Evolutionary conservation across 2,113 vertebrate species (phyloP).

Genomic region (Etheostoma cragini): DNA sequence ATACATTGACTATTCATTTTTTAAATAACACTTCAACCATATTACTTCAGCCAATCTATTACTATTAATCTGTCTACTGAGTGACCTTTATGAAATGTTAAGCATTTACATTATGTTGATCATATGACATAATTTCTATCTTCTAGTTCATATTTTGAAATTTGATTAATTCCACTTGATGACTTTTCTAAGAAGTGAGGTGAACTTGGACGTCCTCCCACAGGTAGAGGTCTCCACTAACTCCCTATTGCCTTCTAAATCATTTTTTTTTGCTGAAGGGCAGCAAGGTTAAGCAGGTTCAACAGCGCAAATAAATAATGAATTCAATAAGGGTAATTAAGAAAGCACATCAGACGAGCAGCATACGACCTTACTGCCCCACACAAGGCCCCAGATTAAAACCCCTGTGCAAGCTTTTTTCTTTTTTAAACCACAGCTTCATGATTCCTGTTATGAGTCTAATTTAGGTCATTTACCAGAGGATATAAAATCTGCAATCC

Average conservation of each 20-base stretch:
- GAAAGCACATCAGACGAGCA: slow-evolving; percentile 72
- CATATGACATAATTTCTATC: slow-evolving; percentile 17
- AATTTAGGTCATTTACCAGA: background rate
- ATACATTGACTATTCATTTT: background rate
- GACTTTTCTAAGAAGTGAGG: slow-evolving; percentile 59
- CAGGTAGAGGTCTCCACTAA: slow-evolving; percentile 52
- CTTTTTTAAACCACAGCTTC: slow-evolving; percentile 36
- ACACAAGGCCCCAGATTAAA: slow-evolving; percentile 40
- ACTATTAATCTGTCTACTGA: slow-evolving; percentile 6
- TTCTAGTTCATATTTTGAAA: slow-evolving; percentile 2
- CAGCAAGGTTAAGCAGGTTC: slow-evolving; percentile 79
- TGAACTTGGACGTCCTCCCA: slow-evolving; percentile 63
- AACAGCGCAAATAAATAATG: slow-evolving; percentile 80
- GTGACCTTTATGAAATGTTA: background rate
- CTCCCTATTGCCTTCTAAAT: slow-evolving; percentile 64
- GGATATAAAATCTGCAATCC: slow-evolving; percentile 1
- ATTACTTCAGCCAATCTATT: background rate
- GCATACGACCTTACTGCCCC: slow-evolving; percentile 40
- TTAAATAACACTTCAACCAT: background rate
- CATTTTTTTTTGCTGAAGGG: slow-evolving; percentile 61
- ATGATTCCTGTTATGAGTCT: slow-evolving; percentile 16
- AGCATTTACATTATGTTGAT: slow-evolving; percentile 6
- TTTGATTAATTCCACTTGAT: slow-evolving; percentile 60
- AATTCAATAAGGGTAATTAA: slow-evolving; percentile 82
- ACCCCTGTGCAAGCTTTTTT: slow-evolving; percentile 21